Evolutionary conservation across 2,888 invertebrate species (phyloP), one percentile per base, ranked within the genome.

Genomic region (Parapristionchus giblindavisi): DNA sequence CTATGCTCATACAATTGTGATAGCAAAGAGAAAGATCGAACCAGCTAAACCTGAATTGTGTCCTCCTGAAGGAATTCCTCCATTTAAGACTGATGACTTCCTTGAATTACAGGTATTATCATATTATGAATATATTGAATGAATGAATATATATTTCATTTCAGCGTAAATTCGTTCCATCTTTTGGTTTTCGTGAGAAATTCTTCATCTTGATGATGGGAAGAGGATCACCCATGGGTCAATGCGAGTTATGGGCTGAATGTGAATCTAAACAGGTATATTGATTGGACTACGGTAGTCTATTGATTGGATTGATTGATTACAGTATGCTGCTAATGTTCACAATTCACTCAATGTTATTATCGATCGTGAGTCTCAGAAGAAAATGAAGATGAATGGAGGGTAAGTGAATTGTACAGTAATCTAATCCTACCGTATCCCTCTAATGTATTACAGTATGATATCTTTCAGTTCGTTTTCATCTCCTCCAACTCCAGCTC

Each of bases 151-250:
- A 8, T 43, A n/a, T 61, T 17, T 3, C 24, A 32, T 75, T 81
- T 51, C 78, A 83, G 80, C 77, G 85, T 8, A 76, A 66, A 60
- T 79, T 78, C 54, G 75, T 85, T 32, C 80, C 85, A 1, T 77
- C 54, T 34, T 85, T 78, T 70, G 85, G 85, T 1, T 76, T 32
- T 60, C 79, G 77, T 8, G 85, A 84, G 43, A 79, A 78, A 34
- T 85, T 78, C 60, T 85, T 85, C 77, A 76, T 83, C 61, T 77
- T 85, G 34, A 70, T 80, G 40, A 78, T 85, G 61, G 85, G 85
- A 3, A 73, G 82, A 29, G 79, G 81, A 11, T 76, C 80, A 14
- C 77, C 80, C 0, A 79, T 79, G 72, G 83, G 83, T 17, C 77
- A 78, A 14, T 80, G 80, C 72, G 84, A 85, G 56, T 48, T 85